Percentiles rank a stretch among this genome's conserved stretches.
Evolutionary conservation across 2,888 invertebrate species (phyloP).

Genomic region (Hemistola chrysoprasaria): DNA sequence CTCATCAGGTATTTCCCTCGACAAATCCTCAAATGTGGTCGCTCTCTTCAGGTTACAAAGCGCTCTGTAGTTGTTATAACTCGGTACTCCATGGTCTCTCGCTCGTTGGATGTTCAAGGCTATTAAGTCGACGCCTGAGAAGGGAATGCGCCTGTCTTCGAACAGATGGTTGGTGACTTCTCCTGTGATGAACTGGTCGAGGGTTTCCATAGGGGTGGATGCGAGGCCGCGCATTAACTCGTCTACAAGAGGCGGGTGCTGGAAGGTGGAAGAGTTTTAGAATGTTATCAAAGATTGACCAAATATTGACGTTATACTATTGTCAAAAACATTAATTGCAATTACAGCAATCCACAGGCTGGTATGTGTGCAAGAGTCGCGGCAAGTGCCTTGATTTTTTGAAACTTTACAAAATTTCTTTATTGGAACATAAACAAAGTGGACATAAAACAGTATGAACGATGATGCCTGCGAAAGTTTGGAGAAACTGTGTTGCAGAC

Average conservation of each 20-base stretch:
- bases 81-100: constrained; percentile 93
- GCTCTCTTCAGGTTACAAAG: constrained; percentile 95
- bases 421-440: too few relatives aligned
- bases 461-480: too few relatives aligned
- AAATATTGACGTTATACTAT: too few relatives aligned
- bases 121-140: constrained; percentile 96
- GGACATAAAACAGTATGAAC: too few relatives aligned
- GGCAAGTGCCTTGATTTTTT: too few relatives aligned
- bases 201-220: constrained; percentile 95
- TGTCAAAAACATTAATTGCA: too few relatives aligned
- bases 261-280: constrained; percentile 4
- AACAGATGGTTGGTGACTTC: constrained; percentile 98
- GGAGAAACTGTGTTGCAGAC: too few relatives aligned
- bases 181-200: constrained; percentile 96
- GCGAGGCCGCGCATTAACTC: constrained; percentile 92
- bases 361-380: too few relatives aligned
- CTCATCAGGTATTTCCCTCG: constrained; percentile 92
- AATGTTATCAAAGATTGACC: too few relatives aligned
- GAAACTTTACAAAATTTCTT: too few relatives aligned
- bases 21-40: constrained; percentile 91
- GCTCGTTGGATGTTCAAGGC: constrained; percentile 94
- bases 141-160: constrained; percentile 93
- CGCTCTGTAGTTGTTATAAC: constrained; percentile 95
- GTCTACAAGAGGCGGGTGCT: constrained; percentile 89
- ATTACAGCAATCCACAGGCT: too few relatives aligned